These are phyloP conservation scores for Oceanodroma leucorhoa DNA, from an alignment of 2,797 vertebrate species.

Conservation along the genomic window DNA sequence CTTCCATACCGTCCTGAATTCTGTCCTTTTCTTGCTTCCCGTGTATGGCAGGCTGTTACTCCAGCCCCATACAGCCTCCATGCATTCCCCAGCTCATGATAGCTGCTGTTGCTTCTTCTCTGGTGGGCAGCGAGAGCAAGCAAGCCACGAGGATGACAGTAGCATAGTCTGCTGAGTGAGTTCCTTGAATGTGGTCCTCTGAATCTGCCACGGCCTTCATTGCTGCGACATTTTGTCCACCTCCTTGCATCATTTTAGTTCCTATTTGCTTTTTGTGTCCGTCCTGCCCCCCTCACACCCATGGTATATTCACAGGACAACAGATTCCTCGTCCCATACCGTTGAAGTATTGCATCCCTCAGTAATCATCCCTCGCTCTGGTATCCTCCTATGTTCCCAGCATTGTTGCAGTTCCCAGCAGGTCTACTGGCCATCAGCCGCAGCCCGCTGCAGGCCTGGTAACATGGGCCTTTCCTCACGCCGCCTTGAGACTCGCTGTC, in stretches of 20 bases:
- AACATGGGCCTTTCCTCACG: background rate
- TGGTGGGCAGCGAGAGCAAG: background rate
- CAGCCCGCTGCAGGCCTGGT: background rate
- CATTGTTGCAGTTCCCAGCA: background rate
- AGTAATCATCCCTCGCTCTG: background rate
- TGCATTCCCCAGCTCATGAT: background rate
- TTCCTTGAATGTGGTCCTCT: background rate
- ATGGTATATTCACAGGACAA: background rate
- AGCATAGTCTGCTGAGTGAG: background rate
- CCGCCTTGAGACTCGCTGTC: background rate
- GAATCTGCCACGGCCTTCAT: background rate
- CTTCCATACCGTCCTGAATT: background rate
- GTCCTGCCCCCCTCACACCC: background rate
- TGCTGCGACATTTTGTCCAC: background rate
- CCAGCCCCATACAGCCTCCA: rapidly evolving
- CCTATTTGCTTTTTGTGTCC: background rate
- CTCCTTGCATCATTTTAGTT: background rate
- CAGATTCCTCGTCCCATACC: background rate
- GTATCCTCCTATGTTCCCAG: background rate
- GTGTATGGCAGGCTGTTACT: background rate
- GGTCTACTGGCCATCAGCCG: background rate
- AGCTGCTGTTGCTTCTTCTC: background rate
- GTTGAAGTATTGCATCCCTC: background rate
- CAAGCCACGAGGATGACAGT: background rate
- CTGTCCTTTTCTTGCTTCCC: background rate